Base-by-base conservation (phyloP, 2,888 invertebrate species). In the Pediacus dermestoides region DNA sequence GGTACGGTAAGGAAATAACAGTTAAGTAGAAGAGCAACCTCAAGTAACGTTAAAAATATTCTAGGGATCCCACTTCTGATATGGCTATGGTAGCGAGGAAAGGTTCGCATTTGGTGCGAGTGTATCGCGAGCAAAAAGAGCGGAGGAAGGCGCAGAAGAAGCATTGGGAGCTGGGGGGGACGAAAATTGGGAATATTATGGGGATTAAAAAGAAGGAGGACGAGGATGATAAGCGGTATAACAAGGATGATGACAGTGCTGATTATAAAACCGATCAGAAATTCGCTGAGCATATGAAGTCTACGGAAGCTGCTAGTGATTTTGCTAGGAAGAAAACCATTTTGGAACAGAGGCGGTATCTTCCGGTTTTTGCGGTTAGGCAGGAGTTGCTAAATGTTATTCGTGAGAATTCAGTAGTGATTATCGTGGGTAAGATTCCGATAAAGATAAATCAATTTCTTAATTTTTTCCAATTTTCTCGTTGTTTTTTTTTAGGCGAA, bases 131-230 rank as follows among this genome's bases (percentile, higher is more conserved):
- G 64, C 92, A 96, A 64, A 95, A 96, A 61, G 99, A 99, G 64
- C 74, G 94, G n/a, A 80, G 85, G 37, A 93, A 91, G 64, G 95
- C 94, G 0, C 97, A 99, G 67, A 94, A 95, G 67, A 97, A 99
- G 63, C 96, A 99, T 64, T 99, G 97, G 97, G 95, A 99, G 67
- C 70, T 99, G 41, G 92, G 95, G 31, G 99, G 99, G 23, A 97
- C 96, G 1, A 89, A 87, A 56, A 76, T 95, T 42, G 93, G 93
- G 63, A 93, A 97, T 62, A 92, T 99, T 25, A 93, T 97, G 90
- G 99, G 99, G 0, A 84, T 99, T 1, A 82, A 85, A 46, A 74
- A 74, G 57, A 85, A 85, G 51, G 87, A 87, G 48, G 89, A 91
- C 28, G 81, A 85, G 10, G 84, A 83, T 27, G 87, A 87, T 57